Evolutionary conservation across 2,797 vertebrate genomes (phyloP), one percentile per base, ranked within the genome.

Genomic region (Phrynocephalus vlangalii): DNA sequence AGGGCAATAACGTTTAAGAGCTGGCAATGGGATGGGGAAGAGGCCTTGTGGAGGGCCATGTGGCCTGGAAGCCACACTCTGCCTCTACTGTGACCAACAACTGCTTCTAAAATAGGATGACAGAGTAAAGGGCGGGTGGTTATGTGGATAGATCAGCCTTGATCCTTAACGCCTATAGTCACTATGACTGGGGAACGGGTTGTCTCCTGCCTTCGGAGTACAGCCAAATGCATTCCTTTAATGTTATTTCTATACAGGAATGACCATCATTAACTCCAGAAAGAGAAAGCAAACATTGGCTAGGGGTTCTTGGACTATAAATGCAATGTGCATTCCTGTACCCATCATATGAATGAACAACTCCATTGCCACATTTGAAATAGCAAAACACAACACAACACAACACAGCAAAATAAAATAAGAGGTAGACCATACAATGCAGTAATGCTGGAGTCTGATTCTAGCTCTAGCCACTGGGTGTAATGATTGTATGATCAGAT

Each of bases 281-380:
- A 16, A 2, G n/a, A 3, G 18, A 48, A 79, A 79, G 30, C 10
- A 80, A 80, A 48, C 18, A 73, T 28, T 13, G 8, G 13, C 33
- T 26, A 67, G 50, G 24, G 10, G 2, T 66, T 1, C 33, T 60
- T 86, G 67, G 26, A 73, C 7, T 81, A 63, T 63, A 6, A 56
- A 78, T 79, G 7, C n/a, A 11, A 70, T 38, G 6, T 20, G 44
- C 3, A 33, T 28, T 24, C 30, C 30, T 68, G 28, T 33, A n/a
- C 26, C 6, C 16, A 71, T 60, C 50, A 71, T 24, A 73, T 73
- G 15, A 11, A 52, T 9, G 4, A 76, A 18, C n/a, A 79, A 68
- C 76, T 33, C 83, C 18, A 5, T 82, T 77, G 72, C n/a, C 44
- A 50, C 56, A 68, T 56, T 5, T 83, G 30, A 70, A 86, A 86